Conservation (phyloP, 2,113 vertebrate genomes). For the Cacatua alba region DNA sequence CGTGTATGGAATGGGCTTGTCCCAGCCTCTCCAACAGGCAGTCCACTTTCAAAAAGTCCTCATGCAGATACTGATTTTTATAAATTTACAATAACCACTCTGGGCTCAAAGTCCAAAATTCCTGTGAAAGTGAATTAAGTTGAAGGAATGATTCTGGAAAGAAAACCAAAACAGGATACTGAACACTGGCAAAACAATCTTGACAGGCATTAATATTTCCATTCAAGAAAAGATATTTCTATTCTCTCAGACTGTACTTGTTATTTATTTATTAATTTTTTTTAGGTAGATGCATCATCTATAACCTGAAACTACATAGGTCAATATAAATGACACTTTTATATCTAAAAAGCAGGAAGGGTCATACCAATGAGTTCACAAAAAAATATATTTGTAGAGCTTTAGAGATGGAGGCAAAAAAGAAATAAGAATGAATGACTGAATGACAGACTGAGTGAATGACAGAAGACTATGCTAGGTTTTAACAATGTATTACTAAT, state of each 20-base stretch:
- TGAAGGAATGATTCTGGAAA: not conserved
- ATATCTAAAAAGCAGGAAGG: not conserved
- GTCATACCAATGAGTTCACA: not conserved
- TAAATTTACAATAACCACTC: not conserved
- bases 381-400: not conserved
- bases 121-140: not conserved
- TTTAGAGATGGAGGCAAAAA: not conserved
- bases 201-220: not conserved
- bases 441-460: not conserved
- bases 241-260: not conserved
- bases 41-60: not conserved
- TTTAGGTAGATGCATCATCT: not conserved
- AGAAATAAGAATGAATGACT: not conserved
- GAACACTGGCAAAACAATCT: not conserved
- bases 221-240: not conserved
- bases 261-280: not conserved
- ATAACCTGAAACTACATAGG: not conserved
- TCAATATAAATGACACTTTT: not conserved
- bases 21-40: not conserved
- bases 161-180: not conserved
- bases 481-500: not conserved
- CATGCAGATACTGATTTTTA: not conserved
- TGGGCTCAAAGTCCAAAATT: not conserved
- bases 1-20: fast-evolving
- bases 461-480: not conserved